These are phyloP conservation scores for Odontophorus gujanensis DNA, from an alignment of 2,113 vertebrate genomes.

Conservation along the genomic window DNA sequence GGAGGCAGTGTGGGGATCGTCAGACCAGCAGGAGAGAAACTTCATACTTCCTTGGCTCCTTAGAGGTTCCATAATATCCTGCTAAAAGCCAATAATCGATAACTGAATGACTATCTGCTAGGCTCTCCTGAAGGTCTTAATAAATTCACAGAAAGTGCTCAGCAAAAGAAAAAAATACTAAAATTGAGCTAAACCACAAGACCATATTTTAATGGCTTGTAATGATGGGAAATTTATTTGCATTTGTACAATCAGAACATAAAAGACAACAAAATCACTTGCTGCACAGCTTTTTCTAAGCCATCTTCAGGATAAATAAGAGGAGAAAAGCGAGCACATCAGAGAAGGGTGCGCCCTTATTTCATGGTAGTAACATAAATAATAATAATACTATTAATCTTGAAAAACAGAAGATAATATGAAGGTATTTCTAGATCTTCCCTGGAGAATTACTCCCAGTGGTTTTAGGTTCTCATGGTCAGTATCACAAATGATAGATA, in stretches of 20 bases:
- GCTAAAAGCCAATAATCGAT: neutral
- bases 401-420: too few species aligned
- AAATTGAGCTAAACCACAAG: neutral
- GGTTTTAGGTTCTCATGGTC: too few species aligned
- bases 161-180: neutral
- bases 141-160: neutral
- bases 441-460: too few species aligned
- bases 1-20: neutral
- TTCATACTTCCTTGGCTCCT: neutral
- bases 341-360: too few species aligned
- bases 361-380: too few species aligned
- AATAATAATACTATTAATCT: too few species aligned
- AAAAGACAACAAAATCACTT: neutral
- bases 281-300: neutral
- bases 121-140: neutral
- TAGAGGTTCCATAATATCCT: neutral
- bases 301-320: neutral
- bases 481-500: neutral
- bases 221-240: neutral
- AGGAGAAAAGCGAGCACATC: too few species aligned
- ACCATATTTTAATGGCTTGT: neutral
- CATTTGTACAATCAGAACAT: neutral
- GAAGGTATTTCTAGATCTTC: too few species aligned
- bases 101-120: neutral
- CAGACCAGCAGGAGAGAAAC: neutral